These are phyloP conservation scores for Emys orbicularis DNA, from an alignment of 2,797 vertebrate genomes.

Conservation along the genomic window DNA sequence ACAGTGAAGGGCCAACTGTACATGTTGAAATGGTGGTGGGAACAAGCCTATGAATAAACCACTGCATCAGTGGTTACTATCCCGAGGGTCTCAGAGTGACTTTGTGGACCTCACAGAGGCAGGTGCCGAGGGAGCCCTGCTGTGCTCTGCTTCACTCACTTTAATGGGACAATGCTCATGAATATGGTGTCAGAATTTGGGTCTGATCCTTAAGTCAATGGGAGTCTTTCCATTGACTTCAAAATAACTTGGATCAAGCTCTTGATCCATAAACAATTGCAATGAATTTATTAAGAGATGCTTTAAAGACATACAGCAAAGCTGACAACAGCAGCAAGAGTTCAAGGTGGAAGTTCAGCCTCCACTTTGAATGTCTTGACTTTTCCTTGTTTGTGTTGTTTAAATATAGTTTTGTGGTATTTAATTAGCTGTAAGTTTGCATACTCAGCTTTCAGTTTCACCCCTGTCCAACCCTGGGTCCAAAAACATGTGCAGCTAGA, in stretches of 20 bases:
- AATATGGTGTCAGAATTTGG: background rate
- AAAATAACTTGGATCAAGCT: background rate
- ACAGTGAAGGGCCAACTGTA: too few species aligned
- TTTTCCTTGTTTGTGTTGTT: background rate
- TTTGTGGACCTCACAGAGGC: too few species aligned
- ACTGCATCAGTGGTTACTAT: too few species aligned
- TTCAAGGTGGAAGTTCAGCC: background rate
- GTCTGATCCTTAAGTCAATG: background rate
- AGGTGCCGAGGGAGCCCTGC: too few species aligned
- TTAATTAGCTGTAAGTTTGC: background rate
- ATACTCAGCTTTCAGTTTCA: background rate
- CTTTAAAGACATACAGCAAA: background rate
- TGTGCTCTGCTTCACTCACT: background rate
- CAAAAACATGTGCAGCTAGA: background rate
- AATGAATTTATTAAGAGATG: background rate
- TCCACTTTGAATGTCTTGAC: background rate
- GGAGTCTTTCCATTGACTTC: background rate
- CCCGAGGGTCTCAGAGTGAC: too few species aligned
- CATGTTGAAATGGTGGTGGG: too few species aligned
- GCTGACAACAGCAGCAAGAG: background rate
- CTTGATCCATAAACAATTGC: background rate
- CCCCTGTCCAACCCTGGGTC: accelerated
- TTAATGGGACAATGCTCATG: background rate
- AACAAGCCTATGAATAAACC: too few species aligned
- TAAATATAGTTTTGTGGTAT: background rate